phyloP scores from a whole-genome alignment of 2,888 invertebrate species.

The Iphiclides podalirius region DNA sequence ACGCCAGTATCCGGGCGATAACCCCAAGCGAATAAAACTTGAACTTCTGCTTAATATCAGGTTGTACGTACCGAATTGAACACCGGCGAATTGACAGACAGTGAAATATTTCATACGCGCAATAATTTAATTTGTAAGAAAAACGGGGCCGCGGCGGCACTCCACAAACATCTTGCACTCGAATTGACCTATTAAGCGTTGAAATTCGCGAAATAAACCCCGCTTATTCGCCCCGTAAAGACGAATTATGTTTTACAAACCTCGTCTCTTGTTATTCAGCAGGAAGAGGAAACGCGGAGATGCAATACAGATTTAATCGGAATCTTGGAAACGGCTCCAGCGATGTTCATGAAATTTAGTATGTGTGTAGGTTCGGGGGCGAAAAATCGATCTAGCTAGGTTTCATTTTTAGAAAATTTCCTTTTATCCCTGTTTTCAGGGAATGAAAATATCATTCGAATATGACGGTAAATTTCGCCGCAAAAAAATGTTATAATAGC shows the following conservation, averaged over 20 bases:
- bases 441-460: too few relatives aligned
- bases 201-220: conserved; percentile 63
- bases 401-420: too few relatives aligned
- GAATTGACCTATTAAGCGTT: conserved; percentile 74
- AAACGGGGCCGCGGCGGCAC: conserved; percentile 60
- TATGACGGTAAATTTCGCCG: too few relatives aligned
- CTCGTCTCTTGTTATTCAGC: conserved; percentile 25
- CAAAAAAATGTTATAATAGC: too few relatives aligned
- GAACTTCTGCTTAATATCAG: conserved; percentile 77
- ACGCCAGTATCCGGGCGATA: conserved; percentile 55
- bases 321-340: too few relatives aligned
- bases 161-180: conserved; percentile 63
- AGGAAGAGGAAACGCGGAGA: neutral
- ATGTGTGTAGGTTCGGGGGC: too few relatives aligned
- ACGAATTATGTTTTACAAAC: conserved; percentile 31
- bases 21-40: conserved; percentile 73
- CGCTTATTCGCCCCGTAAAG: conserved; percentile 57
- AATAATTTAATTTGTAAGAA: conserved; percentile 78
- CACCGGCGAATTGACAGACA: conserved; percentile 78
- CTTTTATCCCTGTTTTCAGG: too few relatives aligned
- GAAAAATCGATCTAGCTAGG: too few relatives aligned
- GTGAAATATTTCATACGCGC: conserved; percentile 77
- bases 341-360: too few relatives aligned
- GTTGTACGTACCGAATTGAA: too few relatives aligned
- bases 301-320: too few relatives aligned